phyloP scores from a whole-genome alignment of 2,888 invertebrate species.

The Cosmia pyralina region DNA sequence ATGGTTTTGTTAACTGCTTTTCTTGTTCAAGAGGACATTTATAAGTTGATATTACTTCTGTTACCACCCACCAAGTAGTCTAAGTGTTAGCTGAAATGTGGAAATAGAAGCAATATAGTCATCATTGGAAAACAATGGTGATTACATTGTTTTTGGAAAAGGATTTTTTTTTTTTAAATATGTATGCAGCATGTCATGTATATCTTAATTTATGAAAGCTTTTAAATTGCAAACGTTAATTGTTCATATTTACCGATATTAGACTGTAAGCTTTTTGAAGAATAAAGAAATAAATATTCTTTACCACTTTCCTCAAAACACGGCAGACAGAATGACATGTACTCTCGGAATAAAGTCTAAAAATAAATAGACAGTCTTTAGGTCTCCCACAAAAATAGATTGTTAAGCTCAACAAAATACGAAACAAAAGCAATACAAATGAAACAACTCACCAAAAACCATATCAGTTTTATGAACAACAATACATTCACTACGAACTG shows the following conservation, averaged over 20 bases:
- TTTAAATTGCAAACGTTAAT: too few relatives aligned
- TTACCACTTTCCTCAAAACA: neutral
- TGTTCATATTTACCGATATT: too few relatives aligned
- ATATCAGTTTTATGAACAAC: conserved; percentile 51
- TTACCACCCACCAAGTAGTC: neutral
- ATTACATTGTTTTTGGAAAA: neutral
- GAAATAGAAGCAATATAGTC: neutral
- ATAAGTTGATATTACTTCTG: neutral
- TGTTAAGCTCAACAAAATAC: neutral
- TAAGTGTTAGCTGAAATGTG: neutral
- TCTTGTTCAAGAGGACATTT: conserved; percentile 11
- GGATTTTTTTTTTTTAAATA: neutral
- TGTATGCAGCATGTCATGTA: neutral
- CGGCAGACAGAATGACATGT: neutral
- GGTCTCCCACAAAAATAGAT: neutral
- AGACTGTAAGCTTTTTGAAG: too few relatives aligned
- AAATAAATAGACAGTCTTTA: neutral
- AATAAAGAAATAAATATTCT: neutral
- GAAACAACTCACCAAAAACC: conserved; percentile 26
- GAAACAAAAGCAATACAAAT: conserved; percentile 17
- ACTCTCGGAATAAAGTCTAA: neutral
- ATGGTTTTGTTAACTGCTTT: conserved; percentile 29
- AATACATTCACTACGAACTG: conserved; percentile 20
- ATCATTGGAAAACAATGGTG: neutral
- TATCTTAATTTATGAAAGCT: neutral